Percentiles rank a stretch among this genome's conserved stretches.
Evolutionary conservation across 2,113 vertebrate genomes (phyloP).

Genomic region (Cranoglanis bouderius): DNA sequence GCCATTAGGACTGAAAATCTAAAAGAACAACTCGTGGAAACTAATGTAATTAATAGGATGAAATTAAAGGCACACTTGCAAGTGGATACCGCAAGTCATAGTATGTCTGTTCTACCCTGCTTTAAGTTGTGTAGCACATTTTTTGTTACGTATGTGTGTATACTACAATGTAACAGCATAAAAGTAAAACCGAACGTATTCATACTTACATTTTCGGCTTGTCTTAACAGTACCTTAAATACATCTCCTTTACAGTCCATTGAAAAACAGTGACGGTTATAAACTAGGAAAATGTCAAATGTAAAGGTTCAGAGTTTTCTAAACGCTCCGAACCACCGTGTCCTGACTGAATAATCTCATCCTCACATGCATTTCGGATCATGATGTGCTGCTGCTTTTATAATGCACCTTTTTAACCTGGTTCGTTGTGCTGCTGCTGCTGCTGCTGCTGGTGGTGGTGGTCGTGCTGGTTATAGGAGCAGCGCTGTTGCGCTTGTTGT

Average conservation of each 20-base stretch:
- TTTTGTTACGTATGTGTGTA: neutral
- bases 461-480: constrained; percentile 66
- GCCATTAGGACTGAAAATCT: neutral
- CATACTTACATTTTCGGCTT: neutral
- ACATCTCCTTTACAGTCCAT: neutral
- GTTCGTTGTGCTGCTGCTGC: constrained; percentile 55
- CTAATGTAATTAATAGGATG: neutral
- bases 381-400: neutral
- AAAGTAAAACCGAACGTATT: neutral
- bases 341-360: neutral
- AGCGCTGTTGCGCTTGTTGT: constrained; percentile 77
- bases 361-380: neutral
- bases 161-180: neutral
- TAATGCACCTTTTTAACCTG: constrained; percentile 71
- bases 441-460: constrained; percentile 64
- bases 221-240: neutral
- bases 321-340: neutral
- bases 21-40: neutral
- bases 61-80: neutral
- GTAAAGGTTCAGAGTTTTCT: neutral
- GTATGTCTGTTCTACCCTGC: neutral
- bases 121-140: neutral
- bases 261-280: neutral
- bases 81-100: neutral
- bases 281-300: neutral